phyloP scores from a whole-genome alignment of 2,888 invertebrate genomes.

The Onchidella celtica region DNA sequence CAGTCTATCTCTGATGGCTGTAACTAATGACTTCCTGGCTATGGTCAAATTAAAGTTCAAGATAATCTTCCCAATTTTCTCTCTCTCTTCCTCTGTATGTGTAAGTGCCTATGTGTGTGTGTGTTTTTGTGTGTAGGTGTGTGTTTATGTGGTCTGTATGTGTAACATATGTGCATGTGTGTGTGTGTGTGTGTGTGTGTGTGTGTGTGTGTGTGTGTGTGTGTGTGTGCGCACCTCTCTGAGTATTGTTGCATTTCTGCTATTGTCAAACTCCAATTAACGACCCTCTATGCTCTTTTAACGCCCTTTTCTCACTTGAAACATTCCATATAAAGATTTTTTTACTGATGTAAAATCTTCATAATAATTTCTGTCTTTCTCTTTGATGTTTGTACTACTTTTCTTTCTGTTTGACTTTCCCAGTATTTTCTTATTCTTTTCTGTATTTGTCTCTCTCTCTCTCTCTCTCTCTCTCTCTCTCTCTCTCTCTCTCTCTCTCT shows the following conservation, averaged over 20 bases:
- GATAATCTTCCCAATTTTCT: no score
- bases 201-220: background rate
- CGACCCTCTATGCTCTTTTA: no score
- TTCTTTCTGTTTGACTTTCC: background rate
- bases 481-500: background rate
- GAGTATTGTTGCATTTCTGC: background rate
- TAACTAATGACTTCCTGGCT: no score
- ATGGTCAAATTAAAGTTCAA: no score
- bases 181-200: background rate
- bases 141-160: no score
- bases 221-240: background rate
- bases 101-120: background rate
- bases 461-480: background rate
- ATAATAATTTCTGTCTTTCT: background rate
- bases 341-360: background rate
- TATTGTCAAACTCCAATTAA: no score
- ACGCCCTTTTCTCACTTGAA: background rate
- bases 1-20: no score
- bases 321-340: background rate
- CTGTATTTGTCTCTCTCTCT: no score
- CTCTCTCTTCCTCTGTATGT: no score
- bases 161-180: no score
- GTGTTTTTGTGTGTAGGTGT: no score
- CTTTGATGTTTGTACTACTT: background rate
- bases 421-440: background rate